Conservation (phyloP, 53 echinoderm and acorn worm species). For the Luidia sarsii region DNA sequence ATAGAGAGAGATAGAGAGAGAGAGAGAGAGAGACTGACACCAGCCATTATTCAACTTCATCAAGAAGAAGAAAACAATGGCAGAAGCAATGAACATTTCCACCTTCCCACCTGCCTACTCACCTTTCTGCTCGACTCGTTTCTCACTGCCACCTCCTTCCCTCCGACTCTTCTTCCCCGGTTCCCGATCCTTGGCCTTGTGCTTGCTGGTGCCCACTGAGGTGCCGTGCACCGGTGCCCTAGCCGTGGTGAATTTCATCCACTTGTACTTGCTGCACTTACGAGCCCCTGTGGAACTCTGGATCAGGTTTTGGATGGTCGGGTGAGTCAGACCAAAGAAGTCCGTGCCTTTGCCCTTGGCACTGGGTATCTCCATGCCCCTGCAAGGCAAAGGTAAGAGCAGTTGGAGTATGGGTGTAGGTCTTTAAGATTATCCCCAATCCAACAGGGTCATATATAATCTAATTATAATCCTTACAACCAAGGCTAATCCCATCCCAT, state of each 20-base stretch:
- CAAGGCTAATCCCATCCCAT: too few species aligned
- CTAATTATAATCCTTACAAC: too few species aligned
- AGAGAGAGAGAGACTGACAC: too few species aligned
- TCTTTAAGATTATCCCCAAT: too few species aligned
- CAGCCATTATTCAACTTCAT: too few species aligned
- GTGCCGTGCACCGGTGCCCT: slow-evolving; percentile 34
- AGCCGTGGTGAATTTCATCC: slow-evolving; percentile 45
- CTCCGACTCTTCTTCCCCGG: slow-evolving; percentile 47
- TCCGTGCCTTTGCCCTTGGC: slow-evolving; percentile 72
- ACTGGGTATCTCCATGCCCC: slow-evolving; percentile 44
- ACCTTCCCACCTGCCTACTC: too few species aligned
- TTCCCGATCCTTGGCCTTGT: slow-evolving; percentile 34
- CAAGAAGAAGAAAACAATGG: too few species aligned
- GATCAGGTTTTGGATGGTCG: slow-evolving; percentile 92
- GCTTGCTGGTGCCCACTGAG: neutral
- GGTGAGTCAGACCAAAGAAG: slow-evolving; percentile 94
- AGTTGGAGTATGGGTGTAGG: too few species aligned
- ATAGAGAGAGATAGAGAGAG: too few species aligned
- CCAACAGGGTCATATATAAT: too few species aligned
- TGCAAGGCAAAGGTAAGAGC: neutral
- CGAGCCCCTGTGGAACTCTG: slow-evolving; percentile 74
- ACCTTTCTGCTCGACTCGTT: neutral
- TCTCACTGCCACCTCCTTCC: slow-evolving; percentile 23
- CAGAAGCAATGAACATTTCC: too few species aligned
- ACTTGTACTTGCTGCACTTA: slow-evolving; percentile 49